Conservation (phyloP, 2,888 invertebrate species). For the Euphydryas editha region DNA sequence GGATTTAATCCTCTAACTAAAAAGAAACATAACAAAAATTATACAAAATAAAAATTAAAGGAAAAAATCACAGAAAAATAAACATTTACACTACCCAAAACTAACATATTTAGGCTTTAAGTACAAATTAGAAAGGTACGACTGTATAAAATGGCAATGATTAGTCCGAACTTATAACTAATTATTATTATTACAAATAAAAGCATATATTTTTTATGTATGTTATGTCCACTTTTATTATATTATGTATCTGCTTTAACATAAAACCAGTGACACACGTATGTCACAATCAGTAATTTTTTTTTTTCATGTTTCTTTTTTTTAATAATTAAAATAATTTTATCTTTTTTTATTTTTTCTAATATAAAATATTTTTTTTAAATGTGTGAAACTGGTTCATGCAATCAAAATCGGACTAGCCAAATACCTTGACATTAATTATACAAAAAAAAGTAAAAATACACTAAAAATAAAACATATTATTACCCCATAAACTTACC, state of each 20-base stretch:
- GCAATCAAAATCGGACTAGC: conserved; percentile 67
- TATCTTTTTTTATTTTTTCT: neutral
- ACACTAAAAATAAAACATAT: conserved; percentile 38
- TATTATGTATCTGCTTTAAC: conserved; percentile 2
- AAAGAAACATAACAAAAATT: conserved; percentile 50
- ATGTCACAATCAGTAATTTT: neutral
- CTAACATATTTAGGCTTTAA: conserved; percentile 50
- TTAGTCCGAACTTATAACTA: conserved; percentile 62
- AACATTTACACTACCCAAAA: conserved; percentile 64
- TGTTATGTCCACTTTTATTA: conserved; percentile 19
- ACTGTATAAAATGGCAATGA: conserved; percentile 70
- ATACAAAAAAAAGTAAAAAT: conserved; percentile 26
- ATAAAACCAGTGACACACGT: conserved; percentile 5
- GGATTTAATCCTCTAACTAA: conserved; percentile 74
- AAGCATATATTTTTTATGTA: conserved; percentile 15
- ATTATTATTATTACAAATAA: conserved; percentile 26
- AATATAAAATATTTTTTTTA: conserved; percentile 20
- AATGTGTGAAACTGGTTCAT: conserved; percentile 24
- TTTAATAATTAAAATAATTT: neutral
- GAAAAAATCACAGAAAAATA: conserved; percentile 76
- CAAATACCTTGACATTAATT: conserved; percentile 58
- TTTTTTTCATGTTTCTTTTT: neutral
- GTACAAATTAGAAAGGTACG: conserved; percentile 61
- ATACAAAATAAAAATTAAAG: conserved; percentile 54
- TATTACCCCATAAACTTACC: conserved; percentile 46